These are phyloP conservation scores for Aptenodytes forsteri DNA, from an alignment of 2,113 vertebrate species.

Conservation along the genomic window DNA sequence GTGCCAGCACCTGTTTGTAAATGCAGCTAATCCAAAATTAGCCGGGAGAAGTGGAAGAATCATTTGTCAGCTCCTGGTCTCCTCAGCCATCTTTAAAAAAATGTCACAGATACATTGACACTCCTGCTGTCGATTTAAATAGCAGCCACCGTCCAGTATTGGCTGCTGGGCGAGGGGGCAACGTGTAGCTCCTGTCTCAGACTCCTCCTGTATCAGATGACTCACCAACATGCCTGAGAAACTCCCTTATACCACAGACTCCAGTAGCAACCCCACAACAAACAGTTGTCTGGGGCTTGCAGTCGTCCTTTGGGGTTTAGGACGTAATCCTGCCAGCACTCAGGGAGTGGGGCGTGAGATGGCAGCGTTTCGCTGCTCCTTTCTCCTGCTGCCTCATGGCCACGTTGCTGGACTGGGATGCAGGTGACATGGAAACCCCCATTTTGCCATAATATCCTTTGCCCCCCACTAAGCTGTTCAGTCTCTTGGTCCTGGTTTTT, in stretches of 20 bases:
- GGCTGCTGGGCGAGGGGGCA: conserved; percentile 12
- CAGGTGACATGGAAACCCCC: background rate
- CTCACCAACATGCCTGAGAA: conserved; percentile 72
- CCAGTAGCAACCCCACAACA: conserved; percentile 82
- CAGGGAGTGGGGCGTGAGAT: background rate
- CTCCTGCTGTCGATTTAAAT: conserved; percentile 75
- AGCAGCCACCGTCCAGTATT: conserved; percentile 46
- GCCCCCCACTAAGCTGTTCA: background rate
- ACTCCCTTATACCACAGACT: conserved; percentile 71
- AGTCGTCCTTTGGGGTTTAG: conserved; percentile 24
- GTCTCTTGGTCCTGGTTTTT: background rate
- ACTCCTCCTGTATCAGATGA: conserved; percentile 64
- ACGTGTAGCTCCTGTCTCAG: conserved; percentile 51
- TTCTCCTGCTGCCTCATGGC: background rate
- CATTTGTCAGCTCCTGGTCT: conserved; percentile 67
- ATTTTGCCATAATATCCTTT: background rate
- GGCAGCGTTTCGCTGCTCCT: background rate
- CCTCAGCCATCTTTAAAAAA: conserved; percentile 70
- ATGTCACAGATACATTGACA: conserved; percentile 63
- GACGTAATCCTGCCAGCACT: conserved; percentile 16
- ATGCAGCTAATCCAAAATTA: conserved; percentile 71
- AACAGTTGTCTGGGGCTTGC: conserved; percentile 52
- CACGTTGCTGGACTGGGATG: background rate
- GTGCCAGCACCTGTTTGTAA: conserved; percentile 59
- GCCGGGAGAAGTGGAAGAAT: conserved; percentile 68